Evolutionary conservation across 2,888 invertebrate species (phyloP).

Genomic region (Himalopsyche kuldschensis): DNA sequence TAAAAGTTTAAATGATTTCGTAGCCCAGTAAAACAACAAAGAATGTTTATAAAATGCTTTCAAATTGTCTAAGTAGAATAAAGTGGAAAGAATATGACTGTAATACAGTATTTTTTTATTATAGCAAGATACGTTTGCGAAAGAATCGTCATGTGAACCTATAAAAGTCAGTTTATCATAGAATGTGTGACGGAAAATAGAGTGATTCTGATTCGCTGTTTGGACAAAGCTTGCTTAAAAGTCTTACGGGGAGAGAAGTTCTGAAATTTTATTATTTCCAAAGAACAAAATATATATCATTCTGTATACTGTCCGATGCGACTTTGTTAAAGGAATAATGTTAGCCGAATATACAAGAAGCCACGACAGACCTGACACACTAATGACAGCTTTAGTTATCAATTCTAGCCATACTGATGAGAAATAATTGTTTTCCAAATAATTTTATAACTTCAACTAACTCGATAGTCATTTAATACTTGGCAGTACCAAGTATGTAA

Average conservation of each 20-base stretch:
- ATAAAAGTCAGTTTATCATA: not conserved
- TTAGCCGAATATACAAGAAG: not conserved
- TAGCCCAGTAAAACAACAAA: no score
- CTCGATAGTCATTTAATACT: no score
- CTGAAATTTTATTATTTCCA: not conserved
- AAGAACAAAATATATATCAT: not conserved
- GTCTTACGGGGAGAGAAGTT: not conserved
- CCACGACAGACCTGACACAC: not conserved
- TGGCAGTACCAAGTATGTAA: no score
- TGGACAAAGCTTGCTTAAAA: not conserved
- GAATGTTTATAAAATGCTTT: no score
- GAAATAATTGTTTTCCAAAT: no score
- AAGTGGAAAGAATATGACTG: no score
- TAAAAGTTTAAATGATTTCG: no score
- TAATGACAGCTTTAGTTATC: not conserved
- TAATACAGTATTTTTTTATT: no score
- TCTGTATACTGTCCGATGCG: not conserved
- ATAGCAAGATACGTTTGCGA: not conserved
- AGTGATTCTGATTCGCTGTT: not conserved
- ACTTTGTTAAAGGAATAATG: not conserved
- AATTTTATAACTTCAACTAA: no score
- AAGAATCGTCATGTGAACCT: not conserved
- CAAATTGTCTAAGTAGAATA: no score
- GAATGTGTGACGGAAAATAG: not conserved
- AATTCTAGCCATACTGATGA: no score